Evolutionary conservation across 2,888 invertebrate species (phyloP), one percentile per base, ranked within the genome.

Genomic region (Epinotia ramella): DNA sequence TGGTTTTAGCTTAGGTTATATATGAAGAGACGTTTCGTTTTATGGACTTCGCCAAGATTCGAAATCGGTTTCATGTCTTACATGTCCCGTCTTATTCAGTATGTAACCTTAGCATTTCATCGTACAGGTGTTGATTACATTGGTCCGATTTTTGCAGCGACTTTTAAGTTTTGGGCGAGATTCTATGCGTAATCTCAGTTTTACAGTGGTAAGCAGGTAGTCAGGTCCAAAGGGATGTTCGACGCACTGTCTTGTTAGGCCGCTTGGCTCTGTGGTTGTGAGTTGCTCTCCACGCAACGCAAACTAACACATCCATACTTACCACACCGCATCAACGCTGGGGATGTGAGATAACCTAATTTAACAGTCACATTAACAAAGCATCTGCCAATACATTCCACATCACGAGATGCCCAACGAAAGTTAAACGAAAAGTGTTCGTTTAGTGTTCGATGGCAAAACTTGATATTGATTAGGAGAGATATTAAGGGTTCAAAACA

Each of bases 261-360:
- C 81, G 87, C 88, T 88, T 87, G 87, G 84, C 85, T 86, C 84
- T 84, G 87, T 86, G 86, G 81, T 80, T 79, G 84, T 83, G 84
- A 78, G 82, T 79, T 73, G 62, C 44, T 68, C 33, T 24, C 64
- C 64, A 62, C 69, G 76, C 72, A 73, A 71, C 72, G 67, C 72
- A 71, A 73, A 73, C 64, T 57, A 18, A 49, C 49, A 56, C 59
- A 57, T 53, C n/a, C 56, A 3, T 56, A 56, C 12, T 13, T 16
- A n/a, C 28, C 40, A 40, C 67, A 24, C 12, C 5, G 6, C 62
- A 62, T n/a, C 60, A 13, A 60, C 33, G 33, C 60, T 60, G 16
- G 28, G 60, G 7, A 16, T 60, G 13, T 20, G 13, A 12, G 24
- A 28, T 59, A 24, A 59, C 60, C 2, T 60, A 60, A n/a, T 33